Base-by-base conservation (phyloP, 2,888 invertebrate species). In the Pomacea canaliculata region DNA sequence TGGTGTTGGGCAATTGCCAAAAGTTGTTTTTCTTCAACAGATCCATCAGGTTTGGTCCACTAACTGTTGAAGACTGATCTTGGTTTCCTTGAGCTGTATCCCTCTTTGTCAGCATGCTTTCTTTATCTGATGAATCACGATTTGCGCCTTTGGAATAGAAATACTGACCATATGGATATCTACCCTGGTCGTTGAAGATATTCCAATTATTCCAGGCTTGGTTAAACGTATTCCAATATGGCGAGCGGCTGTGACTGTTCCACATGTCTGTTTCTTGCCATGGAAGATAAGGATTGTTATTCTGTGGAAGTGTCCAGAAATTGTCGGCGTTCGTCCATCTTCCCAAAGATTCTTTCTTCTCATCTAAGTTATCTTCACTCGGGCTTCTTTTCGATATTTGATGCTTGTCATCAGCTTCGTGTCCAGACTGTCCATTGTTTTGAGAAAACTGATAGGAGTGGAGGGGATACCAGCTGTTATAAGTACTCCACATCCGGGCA, bases 401-500 rank as follows among this genome's bases (percentile, higher is more conserved):
- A 48, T 73, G 56, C 19, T 60, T 68, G 60, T 73, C 56, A 27
- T 18, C 7, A 18, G 56, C 4, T 19, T 48, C 60, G 56, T 73
- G 46, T 13, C 16, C 8, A 18, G 23, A 5, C 7, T 60, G 12
- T 60, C 59, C 13, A 3, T 60, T 23, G 2, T 73, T 37, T n/a
- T 9, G 7, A 2, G 65, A 65, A 19, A 51, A 63, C 7, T 23
- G 51, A 23, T 48, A 66, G 18, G 72, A 71, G n/a, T n/a, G 62
- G 46, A 48, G 23, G 16, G 69, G 69, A 23, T 49, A 48, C 48
- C 23, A 63, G 10, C n/a, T 63, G 63, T 27, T 8, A 19, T 49
- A 49, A n/a, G 48, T 49, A 8, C 49, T 69, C 69, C 69, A 69
- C 69, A 69, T 69, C 69, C 69, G n/a, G 69, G 48, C 49, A 51